A percentile compares a stretch with the other conserved stretches of the same genome.
phyloP scores from a whole-genome alignment of 2,888 invertebrate species.

The Metalampra italica region DNA sequence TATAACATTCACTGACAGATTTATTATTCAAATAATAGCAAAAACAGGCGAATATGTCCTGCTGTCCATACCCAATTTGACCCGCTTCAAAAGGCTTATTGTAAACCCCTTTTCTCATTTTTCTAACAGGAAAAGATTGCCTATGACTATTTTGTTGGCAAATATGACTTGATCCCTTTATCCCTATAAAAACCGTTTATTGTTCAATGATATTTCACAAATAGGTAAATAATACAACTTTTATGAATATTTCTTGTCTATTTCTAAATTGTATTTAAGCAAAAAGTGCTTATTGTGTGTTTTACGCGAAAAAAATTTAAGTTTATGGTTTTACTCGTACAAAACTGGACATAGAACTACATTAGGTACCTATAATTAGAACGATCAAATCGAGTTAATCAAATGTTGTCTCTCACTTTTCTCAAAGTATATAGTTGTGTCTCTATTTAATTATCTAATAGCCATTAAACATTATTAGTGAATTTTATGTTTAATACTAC shows the following conservation, averaged over 20 bases:
- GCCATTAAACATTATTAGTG: no score
- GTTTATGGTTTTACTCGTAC: no score
- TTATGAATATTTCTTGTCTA: no score
- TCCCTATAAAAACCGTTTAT: conserved; percentile 25
- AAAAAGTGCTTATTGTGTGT: no score
- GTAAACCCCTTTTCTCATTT: conserved; percentile 72
- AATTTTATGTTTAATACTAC: not conserved
- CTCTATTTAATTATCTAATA: not conserved
- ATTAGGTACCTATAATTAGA: no score
- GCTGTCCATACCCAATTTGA: conserved; percentile 72
- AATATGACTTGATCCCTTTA: conserved; percentile 63
- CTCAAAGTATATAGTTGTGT: no score
- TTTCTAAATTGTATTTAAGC: no score
- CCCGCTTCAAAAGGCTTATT: conserved; percentile 74
- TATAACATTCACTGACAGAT: conserved; percentile 62
- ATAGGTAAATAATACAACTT: not conserved
- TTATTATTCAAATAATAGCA: conserved; percentile 71
- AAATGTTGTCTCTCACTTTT: no score
- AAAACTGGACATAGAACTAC: no score
- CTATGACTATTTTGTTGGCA: conserved; percentile 69
- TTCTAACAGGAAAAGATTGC: conserved; percentile 69
- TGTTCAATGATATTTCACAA: conserved; percentile 3
- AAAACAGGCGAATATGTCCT: conserved; percentile 64
- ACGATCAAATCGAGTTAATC: no score
- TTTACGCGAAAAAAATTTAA: no score